phyloP scores from a whole-genome alignment of 2,888 invertebrate genomes.

The Lithophane semibrunnea region DNA sequence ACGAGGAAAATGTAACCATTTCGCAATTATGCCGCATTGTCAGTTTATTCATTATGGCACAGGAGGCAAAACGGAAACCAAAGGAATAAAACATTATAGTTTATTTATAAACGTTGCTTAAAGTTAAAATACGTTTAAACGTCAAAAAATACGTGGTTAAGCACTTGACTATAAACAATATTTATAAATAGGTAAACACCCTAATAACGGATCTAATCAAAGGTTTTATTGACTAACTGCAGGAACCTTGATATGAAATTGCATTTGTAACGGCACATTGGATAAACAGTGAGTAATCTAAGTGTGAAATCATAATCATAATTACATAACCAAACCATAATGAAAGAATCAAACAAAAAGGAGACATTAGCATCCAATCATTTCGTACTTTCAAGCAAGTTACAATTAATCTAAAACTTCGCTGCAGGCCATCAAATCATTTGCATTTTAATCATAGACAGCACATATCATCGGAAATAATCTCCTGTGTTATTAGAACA shows the following conservation, averaged over 20 bases:
- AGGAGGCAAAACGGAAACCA: neutral
- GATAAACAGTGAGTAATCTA: slow-evolving; percentile 15
- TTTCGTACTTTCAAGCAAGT: slow-evolving; percentile 41
- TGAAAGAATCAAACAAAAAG: slow-evolving; percentile 25
- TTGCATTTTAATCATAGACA: slow-evolving; percentile 47
- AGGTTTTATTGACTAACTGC: neutral
- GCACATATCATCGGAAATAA: slow-evolving; percentile 61
- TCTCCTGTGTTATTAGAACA: slow-evolving; percentile 39
- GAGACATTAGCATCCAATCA: slow-evolving; percentile 36
- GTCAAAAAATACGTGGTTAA: too few species aligned
- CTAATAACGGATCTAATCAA: neutral
- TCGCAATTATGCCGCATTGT: neutral
- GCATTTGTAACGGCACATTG: neutral
- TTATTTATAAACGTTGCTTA: neutral
- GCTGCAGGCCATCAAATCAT: slow-evolving; percentile 57
- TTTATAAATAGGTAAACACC: neutral
- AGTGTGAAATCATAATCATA: slow-evolving; percentile 36
- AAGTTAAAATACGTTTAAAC: too few species aligned
- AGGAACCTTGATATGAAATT: neutral
- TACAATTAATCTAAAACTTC: slow-evolving; percentile 58
- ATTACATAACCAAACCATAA: slow-evolving; percentile 33
- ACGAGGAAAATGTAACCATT: too few species aligned
- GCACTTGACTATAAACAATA: too few species aligned
- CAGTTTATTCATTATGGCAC: neutral
- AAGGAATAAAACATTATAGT: neutral